Conservation (phyloP, 2,113 vertebrate genomes). For the Gobio gobio region DNA sequence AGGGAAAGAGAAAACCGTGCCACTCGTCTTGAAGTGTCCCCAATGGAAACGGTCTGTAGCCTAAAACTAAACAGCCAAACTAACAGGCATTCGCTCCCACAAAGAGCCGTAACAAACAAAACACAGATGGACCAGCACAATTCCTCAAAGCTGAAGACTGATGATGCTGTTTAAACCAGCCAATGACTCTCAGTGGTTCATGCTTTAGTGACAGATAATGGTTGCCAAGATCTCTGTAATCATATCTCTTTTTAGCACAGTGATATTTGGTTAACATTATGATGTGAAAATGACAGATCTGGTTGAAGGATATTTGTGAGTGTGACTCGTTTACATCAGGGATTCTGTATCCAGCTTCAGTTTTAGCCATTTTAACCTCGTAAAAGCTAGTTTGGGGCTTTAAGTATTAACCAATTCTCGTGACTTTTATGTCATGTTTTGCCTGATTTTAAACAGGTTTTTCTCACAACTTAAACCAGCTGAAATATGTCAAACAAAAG, state of each 20-base stretch:
- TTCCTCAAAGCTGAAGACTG: background rate
- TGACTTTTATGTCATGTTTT: no score
- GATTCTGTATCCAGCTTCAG: background rate
- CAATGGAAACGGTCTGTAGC: background rate
- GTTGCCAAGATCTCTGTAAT: background rate
- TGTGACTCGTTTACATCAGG: constrained; percentile 23
- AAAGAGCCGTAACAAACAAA: constrained; percentile 8
- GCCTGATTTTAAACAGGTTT: background rate
- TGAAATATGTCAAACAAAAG: background rate
- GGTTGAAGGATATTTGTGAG: background rate
- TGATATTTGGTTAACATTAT: background rate
- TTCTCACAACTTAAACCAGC: background rate
- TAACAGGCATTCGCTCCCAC: background rate
- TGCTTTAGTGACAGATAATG: background rate
- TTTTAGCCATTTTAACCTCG: background rate
- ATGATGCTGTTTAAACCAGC: background rate
- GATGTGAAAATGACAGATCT: background rate
- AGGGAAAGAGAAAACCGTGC: background rate
- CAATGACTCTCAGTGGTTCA: background rate
- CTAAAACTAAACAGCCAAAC: background rate
- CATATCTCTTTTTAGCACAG: background rate
- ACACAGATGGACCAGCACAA: background rate
- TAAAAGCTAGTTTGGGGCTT: background rate
- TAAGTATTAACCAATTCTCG: background rate
- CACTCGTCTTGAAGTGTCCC: background rate